A percentile compares a stretch with the other conserved stretches of the same genome.
Conservation (phyloP, 2,797 vertebrate species). For the Malurus splendens region DNA sequence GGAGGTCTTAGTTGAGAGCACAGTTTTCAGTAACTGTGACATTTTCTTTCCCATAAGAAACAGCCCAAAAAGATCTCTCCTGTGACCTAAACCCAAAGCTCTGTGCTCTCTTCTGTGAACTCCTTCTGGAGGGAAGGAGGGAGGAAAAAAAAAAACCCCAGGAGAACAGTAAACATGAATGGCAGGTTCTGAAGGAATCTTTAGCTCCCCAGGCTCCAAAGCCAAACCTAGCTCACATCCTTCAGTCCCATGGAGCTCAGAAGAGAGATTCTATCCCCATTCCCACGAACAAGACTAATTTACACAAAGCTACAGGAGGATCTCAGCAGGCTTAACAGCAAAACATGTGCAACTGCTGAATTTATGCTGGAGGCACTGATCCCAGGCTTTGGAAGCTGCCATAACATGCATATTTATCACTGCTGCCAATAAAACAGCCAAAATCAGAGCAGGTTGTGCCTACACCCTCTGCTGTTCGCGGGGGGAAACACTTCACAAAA, state of each 20-base stretch:
- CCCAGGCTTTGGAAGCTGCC: slow-evolving; percentile 24
- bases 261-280: not conserved
- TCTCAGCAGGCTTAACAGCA: slow-evolving; percentile 49
- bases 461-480: slow-evolving; percentile 38
- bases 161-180: not conserved
- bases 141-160: not conserved
- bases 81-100: not conserved
- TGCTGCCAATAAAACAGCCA: not conserved
- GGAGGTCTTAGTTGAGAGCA: not conserved
- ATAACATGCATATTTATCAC: not conserved
- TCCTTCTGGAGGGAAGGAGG: not conserved
- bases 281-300: slow-evolving; percentile 18
- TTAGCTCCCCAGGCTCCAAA: not conserved
- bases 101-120: not conserved
- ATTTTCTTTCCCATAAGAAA: not conserved
- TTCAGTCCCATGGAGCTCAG: not conserved
- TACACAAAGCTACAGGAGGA: slow-evolving; percentile 23
- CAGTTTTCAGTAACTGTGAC: not conserved
- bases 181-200: not conserved
- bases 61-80: not conserved
- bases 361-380: slow-evolving; percentile 31
- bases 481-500: not conserved
- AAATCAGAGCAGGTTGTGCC: not conserved
- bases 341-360: slow-evolving; percentile 42
- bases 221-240: not conserved